Evolutionary conservation across 2,888 invertebrate species (phyloP), one percentile per base, ranked within the genome.

Genomic region (Sisyra nigra): DNA sequence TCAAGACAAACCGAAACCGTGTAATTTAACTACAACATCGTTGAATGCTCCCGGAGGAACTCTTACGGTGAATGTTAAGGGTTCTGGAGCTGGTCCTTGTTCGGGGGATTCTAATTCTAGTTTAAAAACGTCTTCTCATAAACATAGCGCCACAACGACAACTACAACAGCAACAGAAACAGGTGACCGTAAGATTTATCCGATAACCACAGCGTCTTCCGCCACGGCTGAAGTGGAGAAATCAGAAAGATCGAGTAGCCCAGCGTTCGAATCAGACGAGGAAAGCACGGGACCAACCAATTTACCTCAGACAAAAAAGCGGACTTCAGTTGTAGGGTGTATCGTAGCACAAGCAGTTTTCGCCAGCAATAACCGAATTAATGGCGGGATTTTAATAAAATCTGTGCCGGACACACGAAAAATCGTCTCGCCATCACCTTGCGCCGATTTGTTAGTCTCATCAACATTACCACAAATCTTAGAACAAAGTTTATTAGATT

Each of bases 201-300:
- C 54, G 44, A 53, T 51, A 48, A 53, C 55, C 46, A 50, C 55
- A 40, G 43, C 39, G 34, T 30, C 45, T 9, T 39, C 46, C 5
- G 42, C 49, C 11, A 34, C 30, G 15, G 50, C 49, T 48, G 80
- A 86, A 57, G 68, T 76, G 32, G 80, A 86, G 57, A 78, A 76
- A 52, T 76, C 76, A 4, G 86, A 87, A 53, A 69, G 92, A 34
- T 92, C 92, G 1, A 92, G 92, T 55, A 92, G 92, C 58, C 78
- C 89, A 1, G 89, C 89, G 0, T 94, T 93, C 57, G 93, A 93
- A 54, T 93, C 93, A 0, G 93, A 94, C 57, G 92, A 93, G 48
- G 93, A 94, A 55, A 82, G 83, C 48, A 77, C 76, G 0, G 77
- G 76, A 0, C 74, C 71, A 48, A 63, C 68, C 1, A 52, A 47